Conservation (phyloP, 2,888 invertebrate species). For the Eupithecia subfuscata region DNA sequence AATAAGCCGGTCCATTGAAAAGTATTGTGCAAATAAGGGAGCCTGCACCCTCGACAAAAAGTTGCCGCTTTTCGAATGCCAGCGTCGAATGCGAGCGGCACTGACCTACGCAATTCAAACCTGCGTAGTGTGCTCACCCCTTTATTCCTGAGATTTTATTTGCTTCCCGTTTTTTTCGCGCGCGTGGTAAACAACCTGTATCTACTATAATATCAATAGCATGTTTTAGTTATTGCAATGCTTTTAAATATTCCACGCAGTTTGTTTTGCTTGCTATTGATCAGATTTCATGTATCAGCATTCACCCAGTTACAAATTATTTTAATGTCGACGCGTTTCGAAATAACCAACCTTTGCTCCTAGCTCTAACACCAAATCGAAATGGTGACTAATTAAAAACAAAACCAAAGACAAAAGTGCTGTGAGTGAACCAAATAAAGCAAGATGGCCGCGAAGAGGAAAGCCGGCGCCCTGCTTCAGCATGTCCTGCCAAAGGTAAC, state of each 20-base stretch:
- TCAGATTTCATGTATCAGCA: slow-evolving; percentile 30
- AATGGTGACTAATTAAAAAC: slow-evolving; percentile 70
- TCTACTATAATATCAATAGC: slow-evolving; percentile 15
- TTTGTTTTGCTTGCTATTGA: slow-evolving; percentile 17
- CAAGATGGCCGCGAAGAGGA: slow-evolving; percentile 87
- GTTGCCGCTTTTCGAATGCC: slow-evolving; percentile 62
- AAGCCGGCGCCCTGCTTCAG: slow-evolving; percentile 81
- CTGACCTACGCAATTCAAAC: slow-evolving; percentile 63
- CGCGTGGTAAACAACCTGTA: slow-evolving; percentile 18
- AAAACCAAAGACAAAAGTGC: slow-evolving; percentile 72
- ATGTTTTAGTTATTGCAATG: slow-evolving; percentile 10
- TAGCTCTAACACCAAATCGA: slow-evolving; percentile 42
- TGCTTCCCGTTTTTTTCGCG: slow-evolving; percentile 24
- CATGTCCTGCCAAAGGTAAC: slow-evolving; percentile 85
- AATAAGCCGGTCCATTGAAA: slow-evolving; percentile 72
- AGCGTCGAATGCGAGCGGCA: slow-evolving; percentile 53
- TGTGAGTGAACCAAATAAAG: slow-evolving; percentile 66
- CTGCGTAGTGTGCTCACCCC: slow-evolving; percentile 41
- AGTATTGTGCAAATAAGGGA: slow-evolving; percentile 78
- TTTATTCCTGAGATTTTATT: slow-evolving; percentile 34
- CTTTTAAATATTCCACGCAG: not conserved
- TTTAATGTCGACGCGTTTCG: slow-evolving; percentile 39
- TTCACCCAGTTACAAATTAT: slow-evolving; percentile 28
- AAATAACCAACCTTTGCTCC: slow-evolving; percentile 38
- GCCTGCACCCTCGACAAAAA: slow-evolving; percentile 61